Evolutionary conservation across 2,113 vertebrate species (phyloP), one percentile per base, ranked within the genome.

Genomic region (Phalacrocorax brasilianus): DNA sequence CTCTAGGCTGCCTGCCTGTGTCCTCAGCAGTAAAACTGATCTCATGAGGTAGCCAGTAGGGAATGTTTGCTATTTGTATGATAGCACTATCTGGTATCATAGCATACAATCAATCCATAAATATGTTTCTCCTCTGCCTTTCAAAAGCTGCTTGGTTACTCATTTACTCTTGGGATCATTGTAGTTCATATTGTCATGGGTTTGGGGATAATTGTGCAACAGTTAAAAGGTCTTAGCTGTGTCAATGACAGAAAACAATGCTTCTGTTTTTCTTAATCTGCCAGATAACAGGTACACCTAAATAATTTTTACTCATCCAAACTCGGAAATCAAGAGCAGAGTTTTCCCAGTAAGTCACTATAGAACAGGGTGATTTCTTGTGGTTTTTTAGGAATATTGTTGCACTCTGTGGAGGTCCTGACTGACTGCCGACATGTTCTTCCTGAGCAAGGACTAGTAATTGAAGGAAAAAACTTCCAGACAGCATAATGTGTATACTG

Each of bases 121-220:
- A 80, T n/a, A 80, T 8, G 9, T 47, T 72, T 68, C 24, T 82
- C 26, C 49, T 86, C n/a, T 90, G 47, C 52, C 49, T 80, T 92
- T 96, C 84, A 81, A 96, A 91, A 85, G 35, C 56, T 88, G 8
- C 26, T 77, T 86, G 40, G 93, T 97, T 97, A 96, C 67, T 97
- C 55, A 96, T 96, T 98, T 92, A 97, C 56, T 1, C 19, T 49
- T 45, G 75, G 56, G 85, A 93, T 95, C 67, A 75, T 63, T 88
- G 71, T n/a, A 96, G 93, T 93, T 94, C 85, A 49, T 71, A 49
- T 38, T 86, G 68, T 74, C 90, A 67, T 71, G 26, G 5, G 26
- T 83, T 93, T 84, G 55, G 52, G 72, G 28, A 58, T 88, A 75
- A 81, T 82, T 96, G 82, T 45, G 52, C 55, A 91, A 95, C 7